Conservation (phyloP, 1,140 invertebrate species). For the Hycleus phaleratus region DNA sequence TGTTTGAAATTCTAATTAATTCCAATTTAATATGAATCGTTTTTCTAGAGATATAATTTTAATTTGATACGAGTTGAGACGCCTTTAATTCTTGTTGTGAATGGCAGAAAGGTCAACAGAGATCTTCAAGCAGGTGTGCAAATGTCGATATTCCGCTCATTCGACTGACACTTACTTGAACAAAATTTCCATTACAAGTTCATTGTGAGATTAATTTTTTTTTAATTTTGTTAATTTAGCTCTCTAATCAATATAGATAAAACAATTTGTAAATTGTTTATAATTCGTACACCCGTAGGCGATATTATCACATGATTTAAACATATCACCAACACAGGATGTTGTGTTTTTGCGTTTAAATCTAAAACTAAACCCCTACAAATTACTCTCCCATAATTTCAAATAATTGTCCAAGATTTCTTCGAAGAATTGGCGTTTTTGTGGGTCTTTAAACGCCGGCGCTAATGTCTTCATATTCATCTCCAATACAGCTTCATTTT, state of each 20-base stretch:
- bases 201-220: neutral
- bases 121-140: slow-evolving; percentile 58
- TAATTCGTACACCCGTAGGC: neutral
- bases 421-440: slow-evolving; percentile 69
- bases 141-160: slow-evolving; percentile 38
- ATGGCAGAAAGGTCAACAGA: slow-evolving; percentile 61
- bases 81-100: slow-evolving; percentile 65
- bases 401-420: slow-evolving; percentile 82
- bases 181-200: neutral
- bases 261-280: neutral
- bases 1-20: neutral
- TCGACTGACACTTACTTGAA: slow-evolving; percentile 26
- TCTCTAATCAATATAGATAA: too few species aligned
- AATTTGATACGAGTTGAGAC: slow-evolving; percentile 67
- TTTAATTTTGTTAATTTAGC: too few species aligned
- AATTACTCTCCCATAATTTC: slow-evolving; percentile 78
- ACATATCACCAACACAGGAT: slow-evolving; percentile 10
- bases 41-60: slow-evolving; percentile 61
- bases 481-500: slow-evolving; percentile 76
- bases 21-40: neutral
- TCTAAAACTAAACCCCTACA: slow-evolving; percentile 10
- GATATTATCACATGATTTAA: slow-evolving; percentile 4
- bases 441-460: slow-evolving; percentile 63
- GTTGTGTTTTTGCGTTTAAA: neutral
- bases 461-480: slow-evolving; percentile 68